These are phyloP conservation scores for Atherinosoma microstoma DNA, from an alignment of 2,797 vertebrate genomes.

Conservation along the genomic window DNA sequence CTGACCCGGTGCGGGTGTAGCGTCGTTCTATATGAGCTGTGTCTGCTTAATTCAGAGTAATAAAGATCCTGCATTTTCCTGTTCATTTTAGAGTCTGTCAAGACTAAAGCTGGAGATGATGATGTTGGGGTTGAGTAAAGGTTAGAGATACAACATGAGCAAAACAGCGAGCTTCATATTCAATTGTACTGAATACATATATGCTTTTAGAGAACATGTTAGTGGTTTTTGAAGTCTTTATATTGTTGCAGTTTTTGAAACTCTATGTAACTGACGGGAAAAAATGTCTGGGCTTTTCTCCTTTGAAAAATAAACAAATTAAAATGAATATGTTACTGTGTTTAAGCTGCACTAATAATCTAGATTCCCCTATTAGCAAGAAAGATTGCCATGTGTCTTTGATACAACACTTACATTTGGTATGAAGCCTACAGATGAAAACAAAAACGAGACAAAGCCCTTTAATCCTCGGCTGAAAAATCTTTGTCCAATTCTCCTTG, in stretches of 20 bases:
- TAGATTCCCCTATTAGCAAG: neutral
- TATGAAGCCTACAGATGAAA: no score
- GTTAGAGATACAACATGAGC: neutral
- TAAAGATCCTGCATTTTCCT: conserved; percentile 2
- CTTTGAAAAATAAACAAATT: no score
- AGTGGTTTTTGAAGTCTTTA: no score
- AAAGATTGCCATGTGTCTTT: neutral
- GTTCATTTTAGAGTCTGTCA: neutral
- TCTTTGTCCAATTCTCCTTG: conserved; percentile 10
- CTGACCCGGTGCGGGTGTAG: conserved; percentile 9
- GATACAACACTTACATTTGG: no score
- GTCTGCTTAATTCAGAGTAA: conserved; percentile 30
- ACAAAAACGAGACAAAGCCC: conserved; percentile 3
- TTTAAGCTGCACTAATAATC: neutral
- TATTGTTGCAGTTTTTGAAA: neutral
- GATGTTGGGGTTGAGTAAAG: conserved; percentile 6
- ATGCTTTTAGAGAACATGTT: neutral
- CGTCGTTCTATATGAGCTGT: neutral
- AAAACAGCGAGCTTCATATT: conserved; percentile 3
- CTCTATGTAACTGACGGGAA: neutral
- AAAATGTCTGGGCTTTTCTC: no score
- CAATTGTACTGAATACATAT: conserved; percentile 10
- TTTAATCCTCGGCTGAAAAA: conserved; percentile 8
- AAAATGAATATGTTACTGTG: neutral
- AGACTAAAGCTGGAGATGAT: conserved; percentile 24